Conservation (phyloP, 2,113 vertebrate species). For the Nansenia antarctica region DNA sequence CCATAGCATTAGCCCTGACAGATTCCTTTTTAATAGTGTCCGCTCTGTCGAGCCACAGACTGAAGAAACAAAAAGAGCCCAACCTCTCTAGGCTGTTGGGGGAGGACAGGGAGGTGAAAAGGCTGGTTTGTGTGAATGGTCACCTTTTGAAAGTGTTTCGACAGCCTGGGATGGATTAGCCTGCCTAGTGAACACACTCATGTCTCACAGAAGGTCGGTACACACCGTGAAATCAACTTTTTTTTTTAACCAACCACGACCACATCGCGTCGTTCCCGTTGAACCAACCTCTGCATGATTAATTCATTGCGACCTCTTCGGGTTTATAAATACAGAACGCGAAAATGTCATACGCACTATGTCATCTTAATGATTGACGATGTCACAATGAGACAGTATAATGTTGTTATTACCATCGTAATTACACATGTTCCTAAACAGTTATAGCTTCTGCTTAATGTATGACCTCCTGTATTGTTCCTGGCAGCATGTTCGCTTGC, state of each 20-base stretch:
- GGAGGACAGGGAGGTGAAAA: constrained; percentile 40
- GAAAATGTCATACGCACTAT: no score
- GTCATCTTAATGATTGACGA: no score
- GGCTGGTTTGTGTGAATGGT: constrained; percentile 54
- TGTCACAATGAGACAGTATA: no score
- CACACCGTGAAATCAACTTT: constrained; percentile 61
- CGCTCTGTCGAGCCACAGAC: constrained; percentile 39
- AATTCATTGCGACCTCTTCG: no score
- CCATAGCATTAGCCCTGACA: constrained; percentile 34
- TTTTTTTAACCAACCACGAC: constrained; percentile 55
- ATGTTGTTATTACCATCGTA: no score
- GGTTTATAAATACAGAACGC: no score
- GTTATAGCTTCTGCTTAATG: no score
- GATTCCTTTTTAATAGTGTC: constrained; percentile 60
- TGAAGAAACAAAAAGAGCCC: constrained; percentile 46
- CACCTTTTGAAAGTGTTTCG: constrained; percentile 28
- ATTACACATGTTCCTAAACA: no score
- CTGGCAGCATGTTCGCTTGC: no score
- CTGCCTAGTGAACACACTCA: constrained; percentile 32
- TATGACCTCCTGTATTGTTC: no score
- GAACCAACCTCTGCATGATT: constrained; percentile 59
- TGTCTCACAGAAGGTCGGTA: constrained; percentile 43
- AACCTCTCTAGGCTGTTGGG: constrained; percentile 41
- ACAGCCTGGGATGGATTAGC: constrained; percentile 55
- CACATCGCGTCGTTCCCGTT: constrained; percentile 54